These are phyloP conservation scores for Xylocampa areola DNA, from an alignment of 2,888 invertebrate genomes.

Conservation along the genomic window DNA sequence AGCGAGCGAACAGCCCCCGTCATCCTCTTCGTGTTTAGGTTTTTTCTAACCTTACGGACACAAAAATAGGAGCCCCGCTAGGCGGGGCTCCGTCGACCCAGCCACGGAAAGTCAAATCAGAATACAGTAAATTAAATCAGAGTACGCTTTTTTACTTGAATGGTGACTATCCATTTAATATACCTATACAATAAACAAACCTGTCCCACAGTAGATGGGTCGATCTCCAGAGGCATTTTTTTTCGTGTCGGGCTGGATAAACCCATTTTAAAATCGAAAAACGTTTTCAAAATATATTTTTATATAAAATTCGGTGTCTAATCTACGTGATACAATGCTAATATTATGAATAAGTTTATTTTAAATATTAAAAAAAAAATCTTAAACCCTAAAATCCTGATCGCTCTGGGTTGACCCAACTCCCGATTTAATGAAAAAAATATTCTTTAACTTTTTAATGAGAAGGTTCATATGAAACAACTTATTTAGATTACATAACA, in stretches of 20 bases:
- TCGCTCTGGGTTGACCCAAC: not conserved
- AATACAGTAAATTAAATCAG: too few species aligned
- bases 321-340: slow-evolving; percentile 4
- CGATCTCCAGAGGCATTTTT: slow-evolving; percentile 2
- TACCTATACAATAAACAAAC: too few species aligned
- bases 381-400: slow-evolving; percentile 3
- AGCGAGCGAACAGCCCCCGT: too few species aligned
- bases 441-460: slow-evolving; percentile 1
- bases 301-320: slow-evolving; percentile 1
- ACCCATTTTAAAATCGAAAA: slow-evolving; percentile 3
- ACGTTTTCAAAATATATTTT: slow-evolving; percentile 4
- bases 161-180: too few species aligned
- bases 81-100: too few species aligned
- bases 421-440: too few species aligned
- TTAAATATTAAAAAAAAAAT: slow-evolving; percentile 5
- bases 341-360: slow-evolving; percentile 7
- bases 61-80: too few species aligned
- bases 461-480: slow-evolving; percentile 1
- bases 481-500: slow-evolving; percentile 2
- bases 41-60: too few species aligned
- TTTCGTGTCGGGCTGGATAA: slow-evolving; percentile 4
- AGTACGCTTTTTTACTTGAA: too few species aligned
- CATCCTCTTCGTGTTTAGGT: too few species aligned
- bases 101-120: too few species aligned
- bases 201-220: too few species aligned